phyloP scores from a whole-genome alignment of 1,140 invertebrate species.

The Sinella curviseta region DNA sequence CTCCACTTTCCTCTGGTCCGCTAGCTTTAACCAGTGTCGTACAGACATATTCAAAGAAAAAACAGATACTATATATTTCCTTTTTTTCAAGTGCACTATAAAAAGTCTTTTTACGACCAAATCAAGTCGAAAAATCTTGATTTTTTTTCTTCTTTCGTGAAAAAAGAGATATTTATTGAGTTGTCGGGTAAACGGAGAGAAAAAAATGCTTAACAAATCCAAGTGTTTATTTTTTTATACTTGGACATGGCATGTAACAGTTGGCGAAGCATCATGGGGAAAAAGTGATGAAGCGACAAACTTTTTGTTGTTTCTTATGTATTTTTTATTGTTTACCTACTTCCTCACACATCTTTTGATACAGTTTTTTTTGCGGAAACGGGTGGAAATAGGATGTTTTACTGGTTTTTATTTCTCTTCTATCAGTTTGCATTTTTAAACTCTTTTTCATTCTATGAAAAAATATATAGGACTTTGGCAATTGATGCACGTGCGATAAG shows the following conservation, averaged over 20 bases:
- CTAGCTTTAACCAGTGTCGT: not conserved
- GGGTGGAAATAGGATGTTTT: not conserved
- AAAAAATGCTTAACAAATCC: not conserved
- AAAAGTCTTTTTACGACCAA: constrained; percentile 6
- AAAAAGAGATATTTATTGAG: constrained; percentile 7
- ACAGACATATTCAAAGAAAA: not conserved
- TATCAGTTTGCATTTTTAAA: no score
- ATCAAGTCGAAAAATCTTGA: not conserved
- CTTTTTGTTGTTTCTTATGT: constrained; percentile 3
- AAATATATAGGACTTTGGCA: no score
- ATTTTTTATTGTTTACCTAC: not conserved
- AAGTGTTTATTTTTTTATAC: not conserved
- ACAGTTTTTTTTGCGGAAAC: constrained; percentile 6
- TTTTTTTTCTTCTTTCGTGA: not conserved
- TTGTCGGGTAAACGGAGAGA: not conserved
- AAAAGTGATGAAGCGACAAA: constrained; percentile 19
- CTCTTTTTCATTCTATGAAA: no score
- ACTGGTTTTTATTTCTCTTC: not conserved
- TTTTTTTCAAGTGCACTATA: not conserved
- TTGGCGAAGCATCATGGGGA: not conserved
- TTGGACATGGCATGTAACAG: not conserved
- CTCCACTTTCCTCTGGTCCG: not conserved
- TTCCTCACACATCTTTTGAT: not conserved
- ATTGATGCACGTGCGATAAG: no score
- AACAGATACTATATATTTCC: not conserved